Percentiles rank a stretch among this genome's conserved stretches.
phyloP scores from a whole-genome alignment of 2,888 invertebrate species.

The Tenthredo notha region DNA sequence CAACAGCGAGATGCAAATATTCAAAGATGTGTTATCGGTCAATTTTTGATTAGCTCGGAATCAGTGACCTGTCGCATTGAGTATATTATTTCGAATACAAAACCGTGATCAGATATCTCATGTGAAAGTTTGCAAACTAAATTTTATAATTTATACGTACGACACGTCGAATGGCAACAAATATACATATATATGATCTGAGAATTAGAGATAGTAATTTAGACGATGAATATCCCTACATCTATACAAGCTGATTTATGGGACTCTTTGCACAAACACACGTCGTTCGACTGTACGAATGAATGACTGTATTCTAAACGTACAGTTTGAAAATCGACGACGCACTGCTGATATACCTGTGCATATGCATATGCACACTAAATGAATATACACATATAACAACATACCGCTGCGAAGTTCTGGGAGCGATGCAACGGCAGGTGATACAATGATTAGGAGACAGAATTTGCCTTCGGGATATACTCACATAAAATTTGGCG shows the following conservation, averaged over 20 bases:
- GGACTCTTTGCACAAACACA: not conserved
- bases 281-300: not conserved
- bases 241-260: not conserved
- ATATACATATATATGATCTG: not conserved
- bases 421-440: not conserved
- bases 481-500: not conserved
- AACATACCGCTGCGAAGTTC: not conserved
- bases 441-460: not conserved
- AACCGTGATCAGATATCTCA: no score
- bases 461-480: not conserved
- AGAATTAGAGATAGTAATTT: not conserved
- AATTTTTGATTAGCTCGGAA: no score
- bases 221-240: not conserved
- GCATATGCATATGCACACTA: not conserved
- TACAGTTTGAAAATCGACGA: not conserved
- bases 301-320: not conserved
- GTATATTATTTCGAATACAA: no score
- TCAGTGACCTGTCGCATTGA: no score
- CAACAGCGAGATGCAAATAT: not conserved
- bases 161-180: not conserved
- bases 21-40: not conserved
- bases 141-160: not conserved
- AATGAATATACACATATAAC: not conserved
- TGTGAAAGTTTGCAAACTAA: not conserved
- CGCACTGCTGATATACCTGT: not conserved